Evolutionary conservation across 2,113 vertebrate genomes (phyloP), one percentile per base, ranked within the genome.

Genomic region (Tautogolabrus adspersus): DNA sequence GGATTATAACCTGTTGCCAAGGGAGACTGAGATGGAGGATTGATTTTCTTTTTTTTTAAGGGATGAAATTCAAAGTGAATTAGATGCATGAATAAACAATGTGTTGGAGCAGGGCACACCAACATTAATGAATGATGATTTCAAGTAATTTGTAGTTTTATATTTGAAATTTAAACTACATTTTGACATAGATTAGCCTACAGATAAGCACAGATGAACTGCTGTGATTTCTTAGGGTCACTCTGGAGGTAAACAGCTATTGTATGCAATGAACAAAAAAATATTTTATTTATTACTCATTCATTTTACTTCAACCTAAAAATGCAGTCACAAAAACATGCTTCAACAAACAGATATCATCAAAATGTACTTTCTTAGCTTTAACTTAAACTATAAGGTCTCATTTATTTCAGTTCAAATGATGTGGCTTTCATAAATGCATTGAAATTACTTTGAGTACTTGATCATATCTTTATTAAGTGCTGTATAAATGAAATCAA

Each of bases 1-100:
- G 94, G 93, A 94, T 94, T 93, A 94, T 94, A 94, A 95, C 94
- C 93, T 95, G 94, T 95, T 95, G 94, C 94, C 93, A 94, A 93
- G 94, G 94, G 94, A 95, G 90, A 94, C 93, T 89, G 93, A 93
- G 93, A 93, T 93, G 91, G 92, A 86, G 91, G 85, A 92, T 94
- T 94, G 93, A 94, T 95, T 94, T 93, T 94, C 85, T 87, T 78
- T 82, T 68, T 21, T 12, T 60, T 69, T 66, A 51, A 79, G 64
- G 66, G 71, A 91, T 92, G 70, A 88, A 90, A 92, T 89, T 90
- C 84, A 90, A 90, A 92, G 72, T 88, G 73, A 91, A 85, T 83
- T 82, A 88, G 81, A 83, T 68, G 72, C 70, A 83, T 75, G 75
- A 86, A 92, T 91, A 92, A 88, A 89, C 81, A 90, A 80, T 71